Percentiles rank a stretch among this genome's conserved stretches.
Conservation (phyloP, 2,797 vertebrate genomes). For the Geotrypetes seraphini region DNA sequence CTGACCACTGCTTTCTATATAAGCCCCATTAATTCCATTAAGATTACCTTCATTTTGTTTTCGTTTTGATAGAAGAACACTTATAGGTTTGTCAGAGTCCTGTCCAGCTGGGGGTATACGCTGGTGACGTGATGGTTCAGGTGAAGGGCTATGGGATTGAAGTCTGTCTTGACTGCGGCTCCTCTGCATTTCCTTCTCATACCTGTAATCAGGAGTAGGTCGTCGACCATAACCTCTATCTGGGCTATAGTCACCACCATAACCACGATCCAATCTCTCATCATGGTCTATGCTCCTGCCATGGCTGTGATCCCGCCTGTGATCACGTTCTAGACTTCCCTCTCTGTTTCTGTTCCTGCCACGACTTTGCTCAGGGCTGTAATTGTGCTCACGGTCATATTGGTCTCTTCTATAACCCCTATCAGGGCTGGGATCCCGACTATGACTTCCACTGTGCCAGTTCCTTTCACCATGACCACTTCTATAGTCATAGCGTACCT, state of each 20-base stretch:
- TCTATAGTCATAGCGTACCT: slow-evolving; percentile 67
- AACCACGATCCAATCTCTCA: slow-evolving; percentile 49
- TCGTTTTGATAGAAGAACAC: slow-evolving; percentile 78
- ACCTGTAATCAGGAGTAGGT: slow-evolving; percentile 35
- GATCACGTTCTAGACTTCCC: slow-evolving; percentile 55
- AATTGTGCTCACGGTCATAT: slow-evolving; percentile 22
- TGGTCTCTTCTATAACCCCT: slow-evolving; percentile 38
- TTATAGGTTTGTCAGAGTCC: slow-evolving; percentile 56
- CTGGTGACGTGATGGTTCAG: slow-evolving; percentile 29
- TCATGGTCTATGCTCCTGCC: slow-evolving; percentile 56
- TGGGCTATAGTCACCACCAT: slow-evolving; percentile 54
- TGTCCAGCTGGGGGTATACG: slow-evolving; percentile 33
- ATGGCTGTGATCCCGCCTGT: slow-evolving; percentile 50
- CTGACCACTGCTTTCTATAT: too few relatives aligned
- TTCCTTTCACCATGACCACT: slow-evolving; percentile 71
- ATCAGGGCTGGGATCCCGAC: slow-evolving; percentile 55
- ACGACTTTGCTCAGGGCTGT: slow-evolving; percentile 42
- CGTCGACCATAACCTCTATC: slow-evolving; percentile 38
- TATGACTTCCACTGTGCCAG: slow-evolving; percentile 60
- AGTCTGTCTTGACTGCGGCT: slow-evolving; percentile 66
- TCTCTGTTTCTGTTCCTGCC: slow-evolving; percentile 62
- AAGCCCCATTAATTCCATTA: background rate
- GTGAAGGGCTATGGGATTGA: slow-evolving; percentile 60
- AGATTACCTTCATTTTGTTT: slow-evolving; percentile 72
- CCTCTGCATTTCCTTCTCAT: slow-evolving; percentile 29